Evolutionary conservation across 2,888 invertebrate species (phyloP).

Genomic region (Drosophila phalerata): DNA sequence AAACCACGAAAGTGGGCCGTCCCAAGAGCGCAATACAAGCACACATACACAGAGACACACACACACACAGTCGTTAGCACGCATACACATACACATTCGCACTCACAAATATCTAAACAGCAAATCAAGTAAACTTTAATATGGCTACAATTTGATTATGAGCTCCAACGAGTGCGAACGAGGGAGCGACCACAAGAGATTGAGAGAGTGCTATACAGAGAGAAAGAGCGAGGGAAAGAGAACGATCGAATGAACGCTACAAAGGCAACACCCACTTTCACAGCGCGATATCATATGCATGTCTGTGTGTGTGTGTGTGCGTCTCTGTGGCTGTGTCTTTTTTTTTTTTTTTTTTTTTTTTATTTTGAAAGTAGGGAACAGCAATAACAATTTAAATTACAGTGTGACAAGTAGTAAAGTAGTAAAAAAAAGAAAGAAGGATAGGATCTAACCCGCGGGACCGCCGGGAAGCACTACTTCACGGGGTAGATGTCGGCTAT

Average conservation of each 20-base stretch:
- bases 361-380: too few species aligned
- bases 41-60: slow-evolving; percentile 32
- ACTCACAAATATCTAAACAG: slow-evolving; percentile 70
- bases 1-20: slow-evolving; percentile 77
- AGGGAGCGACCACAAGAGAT: slow-evolving; percentile 23
- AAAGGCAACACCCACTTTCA: slow-evolving; percentile 76
- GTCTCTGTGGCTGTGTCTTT: background rate
- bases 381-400: too few species aligned
- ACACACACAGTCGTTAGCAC: slow-evolving; percentile 2
- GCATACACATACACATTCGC: slow-evolving; percentile 17
- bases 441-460: too few species aligned
- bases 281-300: slow-evolving; percentile 47
- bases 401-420: too few species aligned
- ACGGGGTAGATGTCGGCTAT: too few species aligned
- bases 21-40: slow-evolving; percentile 65
- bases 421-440: too few species aligned
- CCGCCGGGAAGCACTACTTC: too few species aligned
- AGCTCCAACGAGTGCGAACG: slow-evolving; percentile 31
- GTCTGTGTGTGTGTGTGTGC: slow-evolving; percentile 7
- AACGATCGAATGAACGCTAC: slow-evolving; percentile 27
- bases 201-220: slow-evolving; percentile 22
- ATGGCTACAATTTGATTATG: slow-evolving; percentile 76
- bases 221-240: slow-evolving; percentile 14
- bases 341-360: too few species aligned
- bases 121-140: slow-evolving; percentile 80